phyloP scores from a whole-genome alignment of 2,113 vertebrate genomes.

The Campylomormyrus numenius region DNA sequence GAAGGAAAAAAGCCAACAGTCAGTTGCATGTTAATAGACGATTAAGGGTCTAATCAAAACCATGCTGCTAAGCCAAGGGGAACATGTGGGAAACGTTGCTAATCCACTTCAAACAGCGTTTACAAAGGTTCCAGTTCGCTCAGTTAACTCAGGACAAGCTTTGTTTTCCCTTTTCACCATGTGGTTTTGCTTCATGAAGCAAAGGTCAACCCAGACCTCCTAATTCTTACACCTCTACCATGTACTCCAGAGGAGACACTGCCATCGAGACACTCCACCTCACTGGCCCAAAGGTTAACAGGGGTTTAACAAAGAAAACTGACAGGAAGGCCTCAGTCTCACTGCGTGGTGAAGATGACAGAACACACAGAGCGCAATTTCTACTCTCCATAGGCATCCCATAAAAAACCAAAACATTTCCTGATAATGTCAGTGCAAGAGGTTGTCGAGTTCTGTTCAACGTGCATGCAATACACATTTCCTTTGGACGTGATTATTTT shows the following conservation, averaged over 20 bases:
- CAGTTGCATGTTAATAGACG: slow-evolving; percentile 1
- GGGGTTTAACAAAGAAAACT: not conserved
- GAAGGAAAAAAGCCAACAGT: not conserved
- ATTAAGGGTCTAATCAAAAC: slow-evolving; percentile 11
- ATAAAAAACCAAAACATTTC: not conserved
- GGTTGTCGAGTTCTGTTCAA: not conserved
- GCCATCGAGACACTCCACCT: not conserved
- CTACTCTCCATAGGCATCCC: not conserved
- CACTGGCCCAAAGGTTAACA: not conserved
- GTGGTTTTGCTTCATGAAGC: not conserved
- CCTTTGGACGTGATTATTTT: not conserved
- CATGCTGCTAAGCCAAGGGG: not conserved
- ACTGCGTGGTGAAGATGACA: not conserved
- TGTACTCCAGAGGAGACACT: not conserved
- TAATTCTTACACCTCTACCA: not conserved
- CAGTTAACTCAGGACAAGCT: not conserved
- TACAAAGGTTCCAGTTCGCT: not conserved
- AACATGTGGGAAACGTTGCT: not conserved
- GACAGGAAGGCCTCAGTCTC: not conserved
- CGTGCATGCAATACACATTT: not conserved
- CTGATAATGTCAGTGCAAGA: not conserved
- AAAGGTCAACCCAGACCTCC: not conserved
- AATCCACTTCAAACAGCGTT: not conserved
- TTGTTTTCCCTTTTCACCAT: not conserved
- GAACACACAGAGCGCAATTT: not conserved